phyloP scores from a whole-genome alignment of 2,888 invertebrate species.

The Tanytarsus gracilentus region DNA sequence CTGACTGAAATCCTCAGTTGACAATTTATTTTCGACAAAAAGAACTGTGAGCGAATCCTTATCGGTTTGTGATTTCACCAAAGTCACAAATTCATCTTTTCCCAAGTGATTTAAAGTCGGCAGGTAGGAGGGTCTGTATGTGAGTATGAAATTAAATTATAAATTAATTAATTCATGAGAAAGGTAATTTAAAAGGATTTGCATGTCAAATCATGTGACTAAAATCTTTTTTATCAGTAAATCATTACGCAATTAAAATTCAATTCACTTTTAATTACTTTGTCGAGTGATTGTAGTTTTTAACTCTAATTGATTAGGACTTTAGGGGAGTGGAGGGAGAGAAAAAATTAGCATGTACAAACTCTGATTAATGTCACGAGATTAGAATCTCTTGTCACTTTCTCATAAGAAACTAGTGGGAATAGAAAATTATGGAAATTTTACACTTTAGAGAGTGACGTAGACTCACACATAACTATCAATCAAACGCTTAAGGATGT shows the following conservation, averaged over 20 bases:
- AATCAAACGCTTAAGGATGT: neutral
- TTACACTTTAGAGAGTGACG: too few relatives aligned
- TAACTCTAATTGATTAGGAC: neutral
- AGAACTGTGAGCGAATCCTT: constrained; percentile 16
- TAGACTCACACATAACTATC: neutral
- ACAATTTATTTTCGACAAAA: constrained; percentile 21
- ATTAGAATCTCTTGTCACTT: neutral
- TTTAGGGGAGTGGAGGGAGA: neutral
- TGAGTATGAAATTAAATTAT: neutral
- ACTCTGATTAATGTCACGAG: neutral
- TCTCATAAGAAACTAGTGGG: too few relatives aligned
- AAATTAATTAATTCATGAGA: neutral
- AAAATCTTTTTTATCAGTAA: too few relatives aligned
- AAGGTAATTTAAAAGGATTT: constrained; percentile 15
- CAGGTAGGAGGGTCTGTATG: constrained; percentile 2
- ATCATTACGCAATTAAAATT: constrained; percentile 1
- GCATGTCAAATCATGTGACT: neutral
- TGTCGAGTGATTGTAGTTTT: neutral
- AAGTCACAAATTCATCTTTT: constrained; percentile 15
- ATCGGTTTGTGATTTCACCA: constrained; percentile 15
- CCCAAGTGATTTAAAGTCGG: constrained; percentile 4
- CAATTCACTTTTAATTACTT: neutral
- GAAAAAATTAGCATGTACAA: neutral
- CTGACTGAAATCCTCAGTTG: constrained; percentile 44
- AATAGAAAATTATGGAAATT: too few relatives aligned